A percentile compares a stretch with the other conserved stretches of the same genome.
Conservation (phyloP, 2,797 vertebrate genomes). For the Scarus forsteni region DNA sequence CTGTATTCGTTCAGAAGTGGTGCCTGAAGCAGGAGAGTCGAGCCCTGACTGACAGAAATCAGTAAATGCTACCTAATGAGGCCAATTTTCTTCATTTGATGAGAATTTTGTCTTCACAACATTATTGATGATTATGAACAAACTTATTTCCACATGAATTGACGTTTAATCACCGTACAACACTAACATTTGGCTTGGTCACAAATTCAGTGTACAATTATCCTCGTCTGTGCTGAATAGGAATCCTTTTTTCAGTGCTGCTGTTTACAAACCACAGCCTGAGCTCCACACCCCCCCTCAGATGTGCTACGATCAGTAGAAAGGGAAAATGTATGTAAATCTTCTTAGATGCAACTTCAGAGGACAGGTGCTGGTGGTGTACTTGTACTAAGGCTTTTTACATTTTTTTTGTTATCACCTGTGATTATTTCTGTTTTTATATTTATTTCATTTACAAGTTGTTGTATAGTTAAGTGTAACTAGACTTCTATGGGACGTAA, state of each 20-base stretch:
- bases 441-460: slow-evolving; percentile 88
- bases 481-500: slow-evolving; percentile 94
- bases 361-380: slow-evolving; percentile 73
- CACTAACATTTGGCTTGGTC: slow-evolving; percentile 27
- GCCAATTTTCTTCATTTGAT: slow-evolving; percentile 26
- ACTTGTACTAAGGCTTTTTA: slow-evolving; percentile 75
- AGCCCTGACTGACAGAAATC: slow-evolving; percentile 23
- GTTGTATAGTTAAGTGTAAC: slow-evolving; percentile 88
- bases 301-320: slow-evolving; percentile 69
- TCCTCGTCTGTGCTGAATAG: slow-evolving; percentile 28
- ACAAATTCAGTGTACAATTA: slow-evolving; percentile 32
- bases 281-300: slow-evolving; percentile 38
- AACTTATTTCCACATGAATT: slow-evolving; percentile 25
- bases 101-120: slow-evolving; percentile 11
- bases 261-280: slow-evolving; percentile 50
- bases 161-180: slow-evolving; percentile 32
- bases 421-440: slow-evolving; percentile 83
- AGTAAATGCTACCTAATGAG: slow-evolving; percentile 8
- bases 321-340: slow-evolving; percentile 64
- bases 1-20: slow-evolving; percentile 32
- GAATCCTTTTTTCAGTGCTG: slow-evolving; percentile 52
- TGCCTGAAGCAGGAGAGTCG: slow-evolving; percentile 31
- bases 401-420: slow-evolving; percentile 62
- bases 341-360: slow-evolving; percentile 67
- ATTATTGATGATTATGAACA: slow-evolving; percentile 10